Conservation (phyloP, 1,140 invertebrate genomes). For the Saxidomus purpurata region DNA sequence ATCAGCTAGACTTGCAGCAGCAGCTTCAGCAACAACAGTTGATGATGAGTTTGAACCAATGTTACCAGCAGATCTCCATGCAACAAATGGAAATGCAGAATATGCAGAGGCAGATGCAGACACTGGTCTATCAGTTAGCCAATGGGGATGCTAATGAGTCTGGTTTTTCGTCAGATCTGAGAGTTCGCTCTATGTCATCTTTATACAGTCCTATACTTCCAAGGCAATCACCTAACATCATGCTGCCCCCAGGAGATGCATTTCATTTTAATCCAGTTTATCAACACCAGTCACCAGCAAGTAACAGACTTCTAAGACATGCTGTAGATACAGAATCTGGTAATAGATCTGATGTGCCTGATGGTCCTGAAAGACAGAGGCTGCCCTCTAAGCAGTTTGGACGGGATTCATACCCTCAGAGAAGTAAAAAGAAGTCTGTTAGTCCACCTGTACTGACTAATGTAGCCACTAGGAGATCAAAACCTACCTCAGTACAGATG, state of each 20-base stretch:
- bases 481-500: background rate
- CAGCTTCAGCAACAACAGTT: conserved; percentile 84
- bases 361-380: conserved; percentile 34
- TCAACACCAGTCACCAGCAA: conserved; percentile 21
- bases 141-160: conserved; percentile 37
- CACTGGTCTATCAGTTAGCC: conserved; percentile 39
- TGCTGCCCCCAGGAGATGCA: conserved; percentile 36
- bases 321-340: conserved; percentile 30
- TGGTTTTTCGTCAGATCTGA: conserved; percentile 15
- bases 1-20: conserved; percentile 74
- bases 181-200: conserved; percentile 23
- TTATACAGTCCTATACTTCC: conserved; percentile 50
- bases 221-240: conserved; percentile 43
- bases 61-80: conserved; percentile 81
- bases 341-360: conserved; percentile 38
- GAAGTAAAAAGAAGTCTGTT: conserved; percentile 53
- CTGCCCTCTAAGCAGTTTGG: background rate
- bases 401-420: conserved; percentile 48
- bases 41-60: conserved; percentile 82
- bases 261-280: conserved; percentile 51
- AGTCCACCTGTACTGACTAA: conserved; percentile 32
- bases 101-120: conserved; percentile 73
- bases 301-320: conserved; percentile 14
- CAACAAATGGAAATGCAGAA: conserved; percentile 84
- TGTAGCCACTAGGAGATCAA: background rate